Base-by-base conservation (phyloP, 1,140 invertebrate species). In the Halictus rubicundus region DNA sequence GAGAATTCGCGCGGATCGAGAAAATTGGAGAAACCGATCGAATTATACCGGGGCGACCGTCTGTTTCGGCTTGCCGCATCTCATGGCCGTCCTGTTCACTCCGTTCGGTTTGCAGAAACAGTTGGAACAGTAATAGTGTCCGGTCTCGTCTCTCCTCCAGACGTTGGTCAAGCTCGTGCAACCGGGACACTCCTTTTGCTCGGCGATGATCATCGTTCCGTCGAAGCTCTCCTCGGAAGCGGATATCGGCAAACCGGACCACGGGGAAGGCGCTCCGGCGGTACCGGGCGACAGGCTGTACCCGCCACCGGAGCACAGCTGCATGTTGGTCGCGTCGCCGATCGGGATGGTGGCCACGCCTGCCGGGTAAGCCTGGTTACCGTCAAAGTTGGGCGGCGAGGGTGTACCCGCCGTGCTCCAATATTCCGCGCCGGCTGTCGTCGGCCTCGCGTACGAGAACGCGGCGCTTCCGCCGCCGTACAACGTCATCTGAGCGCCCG, bases 121-220 rank as follows among this genome's bases (percentile, higher is more conserved):
- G 61, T 97, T 96, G 91, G 98, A 98, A 93, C 98, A 98, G 70
- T 98, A 94, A 92, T 98, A 98, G 90, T 98, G 96, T 10, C 97
- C 97, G 32, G 96, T 97, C 64, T 96, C 96, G 93, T 98, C 98
- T 76, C 97, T 94, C 63, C 97, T 94, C 97, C 97, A 99, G 57
- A 98, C 93, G 16, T 97, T 96, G 7, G 97, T 98, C 46, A 95
- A 95, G 6, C 96, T 96, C 9, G 96, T 97, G 92, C 98, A 99
- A 93, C 98, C 98, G 52, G 97, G 96, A 91, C 98, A 99, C 93
- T 96, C 98, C 93, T 95, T 97, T 75, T 94, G 94, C 90, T 96
- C 96, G 63, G 75, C 32, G 8, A 84, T 27, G 23, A 92, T 83
- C 0, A 91, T 70, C 0, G 86, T n/a, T 0, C 81, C 86, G 0